Base-by-base conservation (phyloP, 2,113 vertebrate species). In the Macquaria australasica region DNA sequence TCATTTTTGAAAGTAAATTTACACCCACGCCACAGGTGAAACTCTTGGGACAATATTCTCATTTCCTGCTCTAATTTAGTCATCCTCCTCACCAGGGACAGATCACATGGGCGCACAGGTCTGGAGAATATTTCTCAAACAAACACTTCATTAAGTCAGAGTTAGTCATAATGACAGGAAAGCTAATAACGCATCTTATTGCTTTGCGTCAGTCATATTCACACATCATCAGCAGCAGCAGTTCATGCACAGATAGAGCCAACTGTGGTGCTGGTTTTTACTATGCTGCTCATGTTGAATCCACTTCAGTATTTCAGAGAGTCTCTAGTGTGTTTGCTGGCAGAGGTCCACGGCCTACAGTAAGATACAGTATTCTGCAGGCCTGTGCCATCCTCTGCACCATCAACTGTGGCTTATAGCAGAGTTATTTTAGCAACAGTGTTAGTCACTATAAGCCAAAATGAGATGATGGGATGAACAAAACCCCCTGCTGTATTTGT, bases 341-440 rank as follows among this genome's bases (percentile, higher is more conserved):
- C 90, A 91, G 73, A 87, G 11, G n/a, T 87, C 92, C 91, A 90
- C 87, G 89, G 79, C 91, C 86, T 87, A 91, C 85, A 92, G 88
- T 94, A 68, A 89, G 75, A 88, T 89, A 88, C 88, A 89, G 84
- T 89, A 83, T 83, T 83, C 75, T 88, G 81, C 75, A 80, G 79
- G 68, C 84, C 73, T 51, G 55, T 74, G 64, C 82, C 80, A 82
- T 81, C 85, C 84, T 90, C 89, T 89, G 77, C 91, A 91, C 82
- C 77, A 81, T 83, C 86, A 64, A 73, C 88, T 77, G 69, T 73
- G 79, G 86, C 73, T 86, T 80, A 67, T 39, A 63, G 75, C 71
- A 37, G 60, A 84, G 85, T 83, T 89, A 87, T 86, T 90, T 90
- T 71, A 82, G 76, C 78, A 83, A 45, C 79, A 53, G 28, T 8